Evolutionary conservation across 2,113 vertebrate species (phyloP), one percentile per base, ranked within the genome.

Genomic region (Acrocephalus arundinaceus): DNA sequence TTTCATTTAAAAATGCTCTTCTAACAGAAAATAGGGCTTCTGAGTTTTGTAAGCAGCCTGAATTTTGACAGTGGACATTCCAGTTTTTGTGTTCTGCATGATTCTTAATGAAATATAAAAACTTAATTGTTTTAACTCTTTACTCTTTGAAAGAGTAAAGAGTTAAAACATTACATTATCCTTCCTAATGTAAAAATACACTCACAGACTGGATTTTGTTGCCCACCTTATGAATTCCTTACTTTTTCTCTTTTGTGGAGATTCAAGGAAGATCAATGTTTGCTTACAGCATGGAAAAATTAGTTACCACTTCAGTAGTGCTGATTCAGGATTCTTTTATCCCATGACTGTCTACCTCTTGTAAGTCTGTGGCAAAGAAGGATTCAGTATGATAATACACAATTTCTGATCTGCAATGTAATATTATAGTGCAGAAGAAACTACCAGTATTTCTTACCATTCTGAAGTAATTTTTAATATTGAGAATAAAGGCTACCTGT

Each of bases 61-160:
- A 65, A 23, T 62, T 82, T 33, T 68, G 45, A 20, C 30, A 70
- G 18, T 80, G 10, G 13, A 9, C 17, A 12, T 49, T 27, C 11
- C 2, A 37, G 0, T 33, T 58, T 54, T 77, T 80, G 7, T 65
- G 4, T 49, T 49, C 12, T 51, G 13, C 31, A 5, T 1, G 7
- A 5, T 68, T 45, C 9, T 70, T 68, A 51, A 30, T 37, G 18
- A 89, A 66, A 35, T 20, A 31, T 3, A 37, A 49, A 89, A 49
- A 9, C 6, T 7, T 67, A 11, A 13, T 22, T 52, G 14, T 58
- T 70, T 57, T 19, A 49, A 28, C 37, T 39, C 35, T 35, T 35
- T 35, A 35, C 35, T 35, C 35, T 35, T 35, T 39, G 37, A 39
- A 39, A 39, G 37, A 39, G 37, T 39, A 9, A 39, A 39, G 37